phyloP scores from a whole-genome alignment of 92 coral and sea anemone genomes.

The Virgularia gustaviana region DNA sequence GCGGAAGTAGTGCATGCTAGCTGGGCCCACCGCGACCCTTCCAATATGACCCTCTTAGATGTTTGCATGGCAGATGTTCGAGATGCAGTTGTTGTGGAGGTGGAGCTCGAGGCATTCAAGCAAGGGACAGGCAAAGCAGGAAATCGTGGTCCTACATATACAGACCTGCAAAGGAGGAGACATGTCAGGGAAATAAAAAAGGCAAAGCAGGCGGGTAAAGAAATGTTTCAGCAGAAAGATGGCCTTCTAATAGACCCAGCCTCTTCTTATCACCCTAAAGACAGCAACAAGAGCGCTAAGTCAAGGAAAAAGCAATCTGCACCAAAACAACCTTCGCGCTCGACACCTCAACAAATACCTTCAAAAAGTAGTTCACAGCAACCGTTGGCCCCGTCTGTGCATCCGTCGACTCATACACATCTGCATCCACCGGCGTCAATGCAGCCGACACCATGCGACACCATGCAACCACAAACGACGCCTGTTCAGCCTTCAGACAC shows the following conservation, averaged over 20 bases:
- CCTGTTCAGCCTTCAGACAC: no score
- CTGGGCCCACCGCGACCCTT: slow-evolving; percentile 59
- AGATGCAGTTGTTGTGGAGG: slow-evolving; percentile 48
- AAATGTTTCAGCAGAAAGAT: slow-evolving; percentile 41
- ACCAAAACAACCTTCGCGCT: no score
- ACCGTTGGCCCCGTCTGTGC: no score
- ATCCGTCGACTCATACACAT: no score
- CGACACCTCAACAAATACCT: no score
- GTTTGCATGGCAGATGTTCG: slow-evolving; percentile 50
- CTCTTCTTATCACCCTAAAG: slow-evolving; percentile 35
- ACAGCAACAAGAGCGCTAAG: not conserved
- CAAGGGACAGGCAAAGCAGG: slow-evolving; percentile 43
- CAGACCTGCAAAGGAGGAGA: slow-evolving; percentile 39
- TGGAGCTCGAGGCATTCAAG: slow-evolving; percentile 45
- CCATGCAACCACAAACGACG: no score
- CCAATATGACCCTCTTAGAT: slow-evolving; percentile 55
- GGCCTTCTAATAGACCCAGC: slow-evolving; percentile 42
- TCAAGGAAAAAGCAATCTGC: no score
- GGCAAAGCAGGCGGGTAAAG: slow-evolving; percentile 48
- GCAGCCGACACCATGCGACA: no score
- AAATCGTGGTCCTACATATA: slow-evolving; percentile 50
- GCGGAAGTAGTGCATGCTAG: slow-evolving; percentile 58
- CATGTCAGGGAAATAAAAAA: slow-evolving; percentile 46
- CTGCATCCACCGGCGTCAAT: no score
- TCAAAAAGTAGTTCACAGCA: no score